Evolutionary conservation across 1,140 invertebrate species (phyloP).

Genomic region (Papilio machaon): DNA sequence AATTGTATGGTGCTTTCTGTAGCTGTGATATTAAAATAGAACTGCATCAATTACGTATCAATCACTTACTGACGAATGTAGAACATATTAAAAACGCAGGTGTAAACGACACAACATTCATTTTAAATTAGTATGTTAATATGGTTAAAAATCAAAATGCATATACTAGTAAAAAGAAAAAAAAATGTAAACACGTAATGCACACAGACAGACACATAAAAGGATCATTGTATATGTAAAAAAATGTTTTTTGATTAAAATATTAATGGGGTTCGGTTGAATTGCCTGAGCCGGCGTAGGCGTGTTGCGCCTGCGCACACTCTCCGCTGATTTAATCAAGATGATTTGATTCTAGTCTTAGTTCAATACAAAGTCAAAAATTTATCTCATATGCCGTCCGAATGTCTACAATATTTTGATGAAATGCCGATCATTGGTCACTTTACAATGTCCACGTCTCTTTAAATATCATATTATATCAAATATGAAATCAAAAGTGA

Average conservation of each 20-base stretch:
- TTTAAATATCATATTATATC: slow-evolving; percentile 71
- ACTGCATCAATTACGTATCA: slow-evolving; percentile 57
- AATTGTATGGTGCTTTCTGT: slow-evolving; percentile 54
- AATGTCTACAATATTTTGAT: slow-evolving; percentile 54
- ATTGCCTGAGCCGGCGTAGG: neutral
- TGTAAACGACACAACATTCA: slow-evolving; percentile 62
- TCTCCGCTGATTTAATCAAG: slow-evolving; percentile 22
- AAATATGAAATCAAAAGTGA: slow-evolving; percentile 75
- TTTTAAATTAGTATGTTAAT: slow-evolving; percentile 76
- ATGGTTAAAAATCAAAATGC: slow-evolving; percentile 79
- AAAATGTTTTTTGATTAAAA: slow-evolving; percentile 70
- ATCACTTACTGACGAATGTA: slow-evolving; percentile 55
- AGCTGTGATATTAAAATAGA: slow-evolving; percentile 20
- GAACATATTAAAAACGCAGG: slow-evolving; percentile 55
- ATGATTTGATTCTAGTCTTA: slow-evolving; percentile 49
- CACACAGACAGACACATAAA: slow-evolving; percentile 51
- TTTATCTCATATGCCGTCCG: slow-evolving; percentile 54
- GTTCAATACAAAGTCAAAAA: slow-evolving; percentile 61
- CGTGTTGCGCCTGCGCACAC: neutral
- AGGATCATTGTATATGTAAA: slow-evolving; percentile 50
- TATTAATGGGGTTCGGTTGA: slow-evolving; percentile 14
- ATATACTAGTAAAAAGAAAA: slow-evolving; percentile 60
- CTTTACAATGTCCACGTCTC: slow-evolving; percentile 53
- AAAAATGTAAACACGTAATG: slow-evolving; percentile 55
- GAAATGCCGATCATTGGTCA: slow-evolving; percentile 52